These are phyloP conservation scores for Leptobrachium ailaonicum DNA, from an alignment of 2,113 vertebrate genomes.

Conservation along the genomic window DNA sequence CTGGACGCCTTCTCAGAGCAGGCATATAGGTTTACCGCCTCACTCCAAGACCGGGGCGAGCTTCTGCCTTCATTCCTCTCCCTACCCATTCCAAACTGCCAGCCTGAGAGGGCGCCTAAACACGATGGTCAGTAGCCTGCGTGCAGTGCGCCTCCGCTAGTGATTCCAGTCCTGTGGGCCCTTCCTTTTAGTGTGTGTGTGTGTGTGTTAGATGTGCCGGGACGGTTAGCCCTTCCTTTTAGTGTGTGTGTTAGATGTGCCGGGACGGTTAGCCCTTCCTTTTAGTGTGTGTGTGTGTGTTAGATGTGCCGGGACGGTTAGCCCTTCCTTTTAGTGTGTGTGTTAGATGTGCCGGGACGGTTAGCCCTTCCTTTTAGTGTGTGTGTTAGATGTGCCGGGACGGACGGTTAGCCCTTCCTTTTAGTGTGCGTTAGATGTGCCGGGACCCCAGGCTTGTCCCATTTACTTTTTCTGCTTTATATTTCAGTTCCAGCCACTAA, in stretches of 20 bases:
- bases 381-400: no score
- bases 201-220: background rate
- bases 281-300: no score
- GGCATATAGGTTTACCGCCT: conserved; percentile 81
- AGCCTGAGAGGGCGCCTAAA: conserved; percentile 77
- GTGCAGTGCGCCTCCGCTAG: background rate
- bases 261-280: no score
- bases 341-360: no score
- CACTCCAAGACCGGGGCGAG: conserved; percentile 84
- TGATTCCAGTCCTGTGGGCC: conserved; percentile 1
- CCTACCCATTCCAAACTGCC: conserved; percentile 77
- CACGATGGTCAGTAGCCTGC: conserved; percentile 84
- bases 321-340: no score
- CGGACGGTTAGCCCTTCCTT: no score
- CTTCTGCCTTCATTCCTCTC: conserved; percentile 83
- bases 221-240: no score
- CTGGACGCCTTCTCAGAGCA: conserved; percentile 87
- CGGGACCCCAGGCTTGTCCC: no score
- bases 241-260: no score
- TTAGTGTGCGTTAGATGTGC: no score
- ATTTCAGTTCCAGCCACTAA: conserved; percentile 91
- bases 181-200: background rate
- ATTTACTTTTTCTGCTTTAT: conserved; percentile 13
- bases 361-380: no score
- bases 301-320: no score